Evolutionary conservation across 2,113 vertebrate species (phyloP).

Genomic region (Neodontobutis hainanensis): DNA sequence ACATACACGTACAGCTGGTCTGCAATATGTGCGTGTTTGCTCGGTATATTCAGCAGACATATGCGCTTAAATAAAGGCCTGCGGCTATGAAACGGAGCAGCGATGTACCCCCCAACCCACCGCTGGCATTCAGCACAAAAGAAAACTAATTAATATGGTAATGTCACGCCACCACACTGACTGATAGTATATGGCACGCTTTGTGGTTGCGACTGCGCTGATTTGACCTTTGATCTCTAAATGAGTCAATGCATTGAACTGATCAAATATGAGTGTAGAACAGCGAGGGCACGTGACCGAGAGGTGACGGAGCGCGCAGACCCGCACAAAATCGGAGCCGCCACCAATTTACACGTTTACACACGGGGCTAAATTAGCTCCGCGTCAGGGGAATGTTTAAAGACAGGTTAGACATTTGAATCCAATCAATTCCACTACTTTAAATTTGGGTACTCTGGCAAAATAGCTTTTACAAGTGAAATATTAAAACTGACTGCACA

Average conservation of each 20-base stretch:
- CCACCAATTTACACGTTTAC: slow-evolving; percentile 6
- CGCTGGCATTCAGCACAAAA: slow-evolving; percentile 60
- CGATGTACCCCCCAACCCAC: slow-evolving; percentile 14
- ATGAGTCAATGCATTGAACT: slow-evolving; percentile 52
- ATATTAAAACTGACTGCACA: neutral
- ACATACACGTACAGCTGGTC: slow-evolving; percentile 57
- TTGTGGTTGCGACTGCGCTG: slow-evolving; percentile 57
- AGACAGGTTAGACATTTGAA: slow-evolving; percentile 10
- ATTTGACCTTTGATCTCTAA: slow-evolving; percentile 63
- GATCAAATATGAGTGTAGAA: slow-evolving; percentile 42
- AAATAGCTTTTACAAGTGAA: slow-evolving; percentile 7
- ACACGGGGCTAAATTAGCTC: neutral
- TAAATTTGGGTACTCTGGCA: neutral
- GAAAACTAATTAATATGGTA: slow-evolving; percentile 71
- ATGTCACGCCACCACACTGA: slow-evolving; percentile 49
- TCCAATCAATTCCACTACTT: slow-evolving; percentile 5
- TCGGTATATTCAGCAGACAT: slow-evolving; percentile 47
- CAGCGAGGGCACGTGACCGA: slow-evolving; percentile 16
- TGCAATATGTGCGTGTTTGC: slow-evolving; percentile 63
- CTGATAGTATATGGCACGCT: slow-evolving; percentile 47
- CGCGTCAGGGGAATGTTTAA: neutral
- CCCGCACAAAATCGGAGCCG: neutral
- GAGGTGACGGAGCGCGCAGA: slow-evolving; percentile 5
- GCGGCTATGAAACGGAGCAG: slow-evolving; percentile 19
- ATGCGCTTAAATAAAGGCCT: slow-evolving; percentile 52